A percentile compares a stretch with the other conserved stretches of the same genome.
Conservation (phyloP, 1,140 invertebrate genomes). For the Pissodes strobi region DNA sequence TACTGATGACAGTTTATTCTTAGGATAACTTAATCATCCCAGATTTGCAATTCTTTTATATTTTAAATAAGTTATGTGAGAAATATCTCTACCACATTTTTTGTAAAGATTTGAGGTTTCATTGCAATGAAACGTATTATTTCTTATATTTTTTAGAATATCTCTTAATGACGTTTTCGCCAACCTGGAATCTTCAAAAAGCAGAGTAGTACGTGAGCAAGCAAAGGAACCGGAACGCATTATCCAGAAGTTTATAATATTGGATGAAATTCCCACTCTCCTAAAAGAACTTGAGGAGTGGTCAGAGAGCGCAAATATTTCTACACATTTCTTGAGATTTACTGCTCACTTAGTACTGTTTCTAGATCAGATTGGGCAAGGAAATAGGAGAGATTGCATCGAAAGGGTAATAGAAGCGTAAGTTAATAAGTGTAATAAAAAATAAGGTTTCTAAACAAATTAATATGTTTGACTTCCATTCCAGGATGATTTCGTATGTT, state of each 20-base stretch:
- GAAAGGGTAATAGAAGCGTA: conserved; percentile 76
- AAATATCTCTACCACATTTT: no score
- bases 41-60: no score
- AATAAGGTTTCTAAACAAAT: no score
- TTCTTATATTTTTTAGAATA: conserved; percentile 64
- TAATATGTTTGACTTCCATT: no score
- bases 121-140: no score
- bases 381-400: conserved; percentile 67
- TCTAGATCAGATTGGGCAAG: conserved; percentile 75
- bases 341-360: conserved; percentile 85
- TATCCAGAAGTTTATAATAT: conserved; percentile 78
- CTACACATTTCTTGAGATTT: conserved; percentile 74
- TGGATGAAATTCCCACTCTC: conserved; percentile 69
- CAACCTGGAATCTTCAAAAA: conserved; percentile 63
- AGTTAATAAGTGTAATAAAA: conserved; percentile 42
- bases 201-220: conserved; percentile 59
- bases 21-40: no score
- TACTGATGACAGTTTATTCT: no score
- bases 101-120: no score
- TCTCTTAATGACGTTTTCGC: conserved; percentile 74
- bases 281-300: conserved; percentile 64
- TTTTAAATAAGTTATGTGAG: no score
- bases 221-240: conserved; percentile 65
- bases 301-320: conserved; percentile 37
- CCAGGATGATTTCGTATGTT: no score